Conservation (phyloP, 2,797 vertebrate species). For the Gephyroberyx darwinii region DNA sequence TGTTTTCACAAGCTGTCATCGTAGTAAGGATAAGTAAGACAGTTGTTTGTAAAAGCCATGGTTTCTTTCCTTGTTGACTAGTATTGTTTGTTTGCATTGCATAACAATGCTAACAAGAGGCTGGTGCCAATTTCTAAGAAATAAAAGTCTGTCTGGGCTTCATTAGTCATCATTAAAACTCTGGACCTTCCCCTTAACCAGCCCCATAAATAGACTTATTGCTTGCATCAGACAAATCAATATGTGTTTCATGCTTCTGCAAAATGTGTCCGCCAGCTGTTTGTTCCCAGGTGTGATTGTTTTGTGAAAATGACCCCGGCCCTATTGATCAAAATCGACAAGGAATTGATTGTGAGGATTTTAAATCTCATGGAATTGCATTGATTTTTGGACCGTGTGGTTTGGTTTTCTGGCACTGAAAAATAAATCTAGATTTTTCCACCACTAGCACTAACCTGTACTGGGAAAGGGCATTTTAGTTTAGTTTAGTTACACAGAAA, state of each 20-base stretch:
- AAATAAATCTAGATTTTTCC: too few species aligned
- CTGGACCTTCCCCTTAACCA: too few species aligned
- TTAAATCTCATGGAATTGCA: constrained; percentile 36
- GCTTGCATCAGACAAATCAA: constrained; percentile 9
- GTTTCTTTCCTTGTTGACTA: background rate
- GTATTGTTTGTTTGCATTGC: background rate
- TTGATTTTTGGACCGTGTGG: constrained; percentile 31
- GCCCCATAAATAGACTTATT: background rate
- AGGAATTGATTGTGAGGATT: constrained; percentile 31
- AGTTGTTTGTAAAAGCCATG: too few species aligned
- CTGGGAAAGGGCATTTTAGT: too few species aligned
- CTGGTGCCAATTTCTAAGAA: constrained; percentile 14
- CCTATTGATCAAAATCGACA: constrained; percentile 34
- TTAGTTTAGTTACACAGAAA: too few species aligned
- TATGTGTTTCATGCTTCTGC: background rate
- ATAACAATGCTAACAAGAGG: background rate
- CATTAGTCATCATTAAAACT: constrained; percentile 7
- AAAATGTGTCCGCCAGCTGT: background rate
- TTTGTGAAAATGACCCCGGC: constrained; percentile 5
- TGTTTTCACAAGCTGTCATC: background rate
- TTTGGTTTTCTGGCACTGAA: background rate
- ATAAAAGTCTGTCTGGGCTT: background rate
- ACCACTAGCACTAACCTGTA: too few species aligned
- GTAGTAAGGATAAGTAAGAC: too few species aligned
- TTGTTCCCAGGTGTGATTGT: constrained; percentile 12